phyloP scores from a whole-genome alignment of 1,140 invertebrate genomes.

The Drosophila arizonae region DNA sequence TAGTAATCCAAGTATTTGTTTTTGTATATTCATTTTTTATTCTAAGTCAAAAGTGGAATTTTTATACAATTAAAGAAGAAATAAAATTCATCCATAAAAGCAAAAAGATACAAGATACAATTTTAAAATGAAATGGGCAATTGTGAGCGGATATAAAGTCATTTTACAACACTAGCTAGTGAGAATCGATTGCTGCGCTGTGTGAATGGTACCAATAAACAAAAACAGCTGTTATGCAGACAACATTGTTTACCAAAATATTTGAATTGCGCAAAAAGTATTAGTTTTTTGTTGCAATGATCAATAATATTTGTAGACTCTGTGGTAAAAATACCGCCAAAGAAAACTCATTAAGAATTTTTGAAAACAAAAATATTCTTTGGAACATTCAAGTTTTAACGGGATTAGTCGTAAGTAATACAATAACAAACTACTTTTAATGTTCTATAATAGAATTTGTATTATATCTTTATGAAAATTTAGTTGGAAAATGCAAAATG shows the following conservation, averaged over 20 bases:
- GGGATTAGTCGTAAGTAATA: conserved; percentile 42
- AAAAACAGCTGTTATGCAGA: conserved; percentile 17
- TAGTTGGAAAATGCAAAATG: conserved; percentile 42
- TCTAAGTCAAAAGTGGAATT: too few relatives aligned
- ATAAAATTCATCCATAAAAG: neutral
- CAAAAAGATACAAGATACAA: neutral
- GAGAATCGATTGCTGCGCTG: neutral
- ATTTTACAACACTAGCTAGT: conserved; percentile 22
- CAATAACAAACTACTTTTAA: too few relatives aligned
- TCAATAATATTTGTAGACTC: conserved; percentile 39
- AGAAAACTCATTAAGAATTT: conserved; percentile 41
- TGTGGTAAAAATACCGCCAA: conserved; percentile 30
- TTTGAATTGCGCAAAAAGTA: neutral
- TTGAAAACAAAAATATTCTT: conserved; percentile 43
- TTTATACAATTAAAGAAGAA: too few relatives aligned
- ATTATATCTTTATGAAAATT: neutral
- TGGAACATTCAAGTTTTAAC: conserved; percentile 50
- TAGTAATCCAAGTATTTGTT: neutral
- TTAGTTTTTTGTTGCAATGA: conserved; percentile 38
- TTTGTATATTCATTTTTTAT: too few relatives aligned
- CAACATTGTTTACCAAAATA: conserved; percentile 12
- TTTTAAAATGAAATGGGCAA: neutral
- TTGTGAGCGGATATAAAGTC: neutral
- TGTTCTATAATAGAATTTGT: too few relatives aligned
- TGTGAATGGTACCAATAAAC: conserved; percentile 23